Evolutionary conservation across 2,797 vertebrate genomes (phyloP).

Genomic region (Muraenolepis orangiensis): DNA sequence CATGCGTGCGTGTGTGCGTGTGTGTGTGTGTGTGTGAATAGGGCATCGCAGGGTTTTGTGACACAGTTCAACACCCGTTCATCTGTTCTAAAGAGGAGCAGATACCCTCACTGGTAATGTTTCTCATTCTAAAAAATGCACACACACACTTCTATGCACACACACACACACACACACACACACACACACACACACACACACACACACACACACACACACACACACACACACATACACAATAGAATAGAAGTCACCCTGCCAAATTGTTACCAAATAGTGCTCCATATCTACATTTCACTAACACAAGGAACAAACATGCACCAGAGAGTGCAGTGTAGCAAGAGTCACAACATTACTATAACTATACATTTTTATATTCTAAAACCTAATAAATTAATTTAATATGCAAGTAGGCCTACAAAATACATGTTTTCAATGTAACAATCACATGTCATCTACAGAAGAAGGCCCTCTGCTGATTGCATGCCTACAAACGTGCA

Average conservation of each 20-base stretch:
- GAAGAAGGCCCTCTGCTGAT: conserved; percentile 22
- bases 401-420: neutral
- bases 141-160: too few relatives aligned
- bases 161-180: too few relatives aligned
- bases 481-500: neutral
- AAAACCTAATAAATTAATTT: neutral
- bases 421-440: neutral
- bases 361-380: neutral
- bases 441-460: conserved; percentile 14
- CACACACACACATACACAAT: too few relatives aligned
- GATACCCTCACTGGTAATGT: neutral
- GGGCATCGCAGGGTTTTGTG: neutral
- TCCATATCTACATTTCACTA: neutral
- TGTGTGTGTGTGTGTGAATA: neutral
- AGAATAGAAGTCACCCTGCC: too few relatives aligned
- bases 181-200: too few relatives aligned
- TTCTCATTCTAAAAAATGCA: too few relatives aligned
- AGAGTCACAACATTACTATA: too few relatives aligned
- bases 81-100: neutral
- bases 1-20: neutral
- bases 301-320: neutral
- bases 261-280: too few relatives aligned
- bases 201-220: too few relatives aligned
- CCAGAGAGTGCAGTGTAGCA: neutral
- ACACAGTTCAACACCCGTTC: neutral